These are phyloP conservation scores for Calameuta filiformis DNA, from an alignment of 2,888 invertebrate species.

Conservation along the genomic window DNA sequence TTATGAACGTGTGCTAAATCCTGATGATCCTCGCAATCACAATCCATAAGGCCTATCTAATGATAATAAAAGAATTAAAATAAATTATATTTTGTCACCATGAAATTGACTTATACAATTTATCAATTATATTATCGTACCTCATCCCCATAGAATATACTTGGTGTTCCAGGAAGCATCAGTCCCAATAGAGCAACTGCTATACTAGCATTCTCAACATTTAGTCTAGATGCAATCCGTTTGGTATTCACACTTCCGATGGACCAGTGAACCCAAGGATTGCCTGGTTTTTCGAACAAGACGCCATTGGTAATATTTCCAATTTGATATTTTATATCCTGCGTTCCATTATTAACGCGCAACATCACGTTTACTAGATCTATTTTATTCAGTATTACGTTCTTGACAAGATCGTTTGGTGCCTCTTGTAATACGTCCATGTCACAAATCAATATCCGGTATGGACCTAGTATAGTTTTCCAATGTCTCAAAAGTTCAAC, in stretches of 20 bases:
- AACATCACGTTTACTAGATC: conserved; percentile 80
- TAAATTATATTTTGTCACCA: not conserved
- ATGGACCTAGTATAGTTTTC: conserved; percentile 75
- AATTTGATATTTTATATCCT: conserved; percentile 71
- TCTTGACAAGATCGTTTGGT: conserved; percentile 66
- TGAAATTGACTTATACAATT: not conserved
- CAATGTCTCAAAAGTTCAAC: conserved; percentile 73
- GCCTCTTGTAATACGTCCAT: conserved; percentile 69
- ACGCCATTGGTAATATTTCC: conserved; percentile 70
- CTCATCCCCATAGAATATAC: conserved; percentile 93
- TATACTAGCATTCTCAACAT: conserved; percentile 72
- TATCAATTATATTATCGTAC: conserved; percentile 67
- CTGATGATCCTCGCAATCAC: conserved; percentile 52
- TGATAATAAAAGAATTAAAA: not conserved
- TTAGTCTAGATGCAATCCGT: conserved; percentile 70
- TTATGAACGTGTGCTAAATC: conserved; percentile 72
- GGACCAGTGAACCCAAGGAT: conserved; percentile 86
- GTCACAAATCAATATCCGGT: conserved; percentile 76
- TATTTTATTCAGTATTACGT: conserved; percentile 74
- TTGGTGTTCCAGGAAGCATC: conserved; percentile 87
- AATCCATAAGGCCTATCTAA: conserved; percentile 56
- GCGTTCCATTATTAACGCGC: conserved; percentile 71
- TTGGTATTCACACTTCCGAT: conserved; percentile 74
- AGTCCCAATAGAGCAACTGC: conserved; percentile 80
- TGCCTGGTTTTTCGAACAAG: conserved; percentile 73